Evolutionary conservation across 2,888 invertebrate species (phyloP), one percentile per base, ranked within the genome.

Genomic region (Vandiemenella viatica): DNA sequence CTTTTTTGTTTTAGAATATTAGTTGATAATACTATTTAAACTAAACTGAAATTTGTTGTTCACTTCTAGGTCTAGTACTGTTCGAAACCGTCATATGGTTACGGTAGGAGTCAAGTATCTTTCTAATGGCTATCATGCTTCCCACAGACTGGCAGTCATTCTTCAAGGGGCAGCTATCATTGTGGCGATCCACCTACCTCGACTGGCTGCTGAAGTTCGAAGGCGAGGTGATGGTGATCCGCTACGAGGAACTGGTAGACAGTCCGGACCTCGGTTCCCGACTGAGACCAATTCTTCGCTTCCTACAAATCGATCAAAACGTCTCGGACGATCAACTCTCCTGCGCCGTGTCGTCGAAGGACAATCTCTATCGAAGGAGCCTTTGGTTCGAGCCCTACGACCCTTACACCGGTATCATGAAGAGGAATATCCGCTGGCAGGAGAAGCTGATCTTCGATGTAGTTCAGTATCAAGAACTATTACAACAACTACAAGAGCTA

Each of bases 301-400:
- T 81, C 60, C 64, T 81, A 21, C 74, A 74, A 53, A 62, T 67
- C 53, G 73, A 72, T 45, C 43, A 45, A 43, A 41, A 21, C 43
- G 57, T 66, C 20, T 46, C 56, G n/a, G 61, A 61, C 5, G 53
- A 55, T n/a, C 58, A 60, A 41, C 65, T 80, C 63, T 65, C 68
- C 37, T 81, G 81, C 61, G 76, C 79, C 16, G 58, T 80, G 43
- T 62, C 67, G 10, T 65, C 77, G 57, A 74, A 73, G 57, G 80
- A 80, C 63, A 84, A 85, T 1, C 83, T 85, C 50, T 85, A 83
- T 62, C 67, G 82, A 50, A 68, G 85, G 5, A 77, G 76, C 58
- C 78, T 77, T 59, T 74, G 79, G 49, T 67, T 75, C 17, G 42
- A n/a, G n/a, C 19, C 21, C 42, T 42, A 21, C 42, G 42, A 42